Evolutionary conservation across 1,140 invertebrate species (phyloP).

Genomic region (Drosophila kepulauana): DNA sequence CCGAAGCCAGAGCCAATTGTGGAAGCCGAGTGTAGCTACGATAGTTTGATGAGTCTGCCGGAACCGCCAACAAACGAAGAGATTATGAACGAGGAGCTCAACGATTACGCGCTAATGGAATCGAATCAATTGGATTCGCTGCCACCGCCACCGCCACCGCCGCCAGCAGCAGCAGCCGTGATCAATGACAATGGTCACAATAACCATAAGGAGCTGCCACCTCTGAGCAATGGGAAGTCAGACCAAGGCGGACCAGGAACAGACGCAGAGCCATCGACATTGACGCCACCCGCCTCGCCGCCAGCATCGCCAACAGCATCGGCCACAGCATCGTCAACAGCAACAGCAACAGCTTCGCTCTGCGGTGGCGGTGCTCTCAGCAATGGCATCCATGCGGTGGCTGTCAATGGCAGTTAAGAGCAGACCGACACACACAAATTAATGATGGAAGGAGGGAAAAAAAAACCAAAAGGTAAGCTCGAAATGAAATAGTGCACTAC

Average conservation of each 20-base stretch:
- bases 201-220: constrained; percentile 24
- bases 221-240: constrained; percentile 28
- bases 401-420: constrained; percentile 82
- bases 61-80: constrained; percentile 81
- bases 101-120: constrained; percentile 71
- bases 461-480: neutral
- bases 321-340: constrained; percentile 48
- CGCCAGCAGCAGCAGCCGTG: constrained; percentile 11
- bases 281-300: constrained; percentile 77
- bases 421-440: constrained; percentile 9
- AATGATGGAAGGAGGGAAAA: neutral
- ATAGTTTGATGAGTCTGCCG: constrained; percentile 82
- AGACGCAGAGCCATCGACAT: constrained; percentile 53
- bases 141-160: constrained; percentile 78
- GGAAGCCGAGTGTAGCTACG: constrained; percentile 66
- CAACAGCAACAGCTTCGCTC: constrained; percentile 27
- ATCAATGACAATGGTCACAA: constrained; percentile 19
- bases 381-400: constrained; percentile 67
- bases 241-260: constrained; percentile 16
- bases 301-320: constrained; percentile 60
- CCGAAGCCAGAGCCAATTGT: constrained; percentile 9
- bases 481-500: constrained; percentile 2
- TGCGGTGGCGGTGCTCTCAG: constrained; percentile 58
- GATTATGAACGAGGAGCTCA: constrained; percentile 71
- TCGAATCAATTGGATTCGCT: constrained; percentile 81